Evolutionary conservation across 2,113 vertebrate genomes (phyloP).

Genomic region (Microcebus ravelobensis): DNA sequence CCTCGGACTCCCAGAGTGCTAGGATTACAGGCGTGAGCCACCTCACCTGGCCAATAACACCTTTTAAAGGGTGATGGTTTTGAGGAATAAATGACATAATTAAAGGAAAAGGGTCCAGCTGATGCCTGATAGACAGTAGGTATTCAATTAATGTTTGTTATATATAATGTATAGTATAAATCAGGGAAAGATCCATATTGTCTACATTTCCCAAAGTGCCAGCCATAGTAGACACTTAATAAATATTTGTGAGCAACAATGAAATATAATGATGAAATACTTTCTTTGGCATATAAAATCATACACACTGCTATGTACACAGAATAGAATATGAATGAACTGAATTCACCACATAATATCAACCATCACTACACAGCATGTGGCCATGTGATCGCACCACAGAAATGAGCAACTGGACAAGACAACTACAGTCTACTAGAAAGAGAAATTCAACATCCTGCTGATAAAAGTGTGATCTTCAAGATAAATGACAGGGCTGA

Average conservation of each 20-base stretch:
- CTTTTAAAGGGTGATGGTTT: background rate
- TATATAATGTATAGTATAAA: background rate
- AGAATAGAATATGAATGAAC: background rate
- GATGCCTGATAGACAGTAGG: background rate
- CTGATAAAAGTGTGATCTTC: background rate
- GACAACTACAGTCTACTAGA: background rate
- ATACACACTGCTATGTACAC: background rate
- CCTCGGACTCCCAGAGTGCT: too few relatives aligned
- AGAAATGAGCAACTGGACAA: background rate
- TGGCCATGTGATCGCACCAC: background rate
- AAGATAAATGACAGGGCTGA: background rate
- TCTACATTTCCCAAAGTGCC: background rate
- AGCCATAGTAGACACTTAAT: background rate
- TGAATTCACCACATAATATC: background rate
- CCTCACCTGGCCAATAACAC: too few relatives aligned
- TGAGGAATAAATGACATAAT: background rate
- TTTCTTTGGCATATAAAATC: background rate
- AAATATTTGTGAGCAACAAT: slow-evolving; percentile 12
- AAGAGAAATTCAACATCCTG: background rate
- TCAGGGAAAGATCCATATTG: background rate
- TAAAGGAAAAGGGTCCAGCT: background rate
- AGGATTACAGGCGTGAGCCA: too few relatives aligned
- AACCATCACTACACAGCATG: background rate
- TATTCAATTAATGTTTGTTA: background rate
- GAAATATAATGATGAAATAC: background rate